Evolutionary conservation across 1,140 invertebrate species (phyloP), one percentile per base, ranked within the genome.

Genomic region (Wasmannia auropunctata): DNA sequence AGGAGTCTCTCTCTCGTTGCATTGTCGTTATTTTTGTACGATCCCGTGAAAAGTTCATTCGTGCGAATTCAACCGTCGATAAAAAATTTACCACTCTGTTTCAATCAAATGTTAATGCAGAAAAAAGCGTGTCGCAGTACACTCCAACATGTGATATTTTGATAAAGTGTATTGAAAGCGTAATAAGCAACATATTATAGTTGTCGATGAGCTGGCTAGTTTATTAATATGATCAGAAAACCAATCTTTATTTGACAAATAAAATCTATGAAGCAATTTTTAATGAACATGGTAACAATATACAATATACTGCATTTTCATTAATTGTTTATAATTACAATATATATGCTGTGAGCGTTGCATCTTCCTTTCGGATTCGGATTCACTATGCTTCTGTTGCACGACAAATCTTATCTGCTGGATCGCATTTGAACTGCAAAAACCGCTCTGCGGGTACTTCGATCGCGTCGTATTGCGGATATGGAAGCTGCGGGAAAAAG

Each of bases 361-460:
- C n/a, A n/a, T 16, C 14, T 84, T 56, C 14, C 28, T 19, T 40
- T 60, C 10, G 25, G 16, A 37, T 63, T 67, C n/a, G 19, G 6
- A 22, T 63, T 34, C 19, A 8, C 7, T 22, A 58, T n/a, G n/a
- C n/a, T 83, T 74, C 16, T 74, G 14, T 72, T 28, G 11, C 37
- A 43, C 49, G 22, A 54, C 25, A 28, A 60, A 34, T 43, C 46
- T 43, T 81, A 86, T 81, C 56, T 49, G 46, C 34, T 51, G 40
- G 49, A 22, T 80, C 28, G 46, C 31, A 22, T 86, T 43, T 49
- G 58, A 46, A 58, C n/a, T 56, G 65, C 43, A 22, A 62, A 28
- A 74, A 62, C 37, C 16, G 22, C 56, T 85, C 86, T 87, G 79
- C 87, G 40, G 79, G 37, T 87, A 67, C 79, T 88, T 88, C 60